Evolutionary conservation across 2,113 vertebrate species (phyloP).

Genomic region (Opisthocomus hoazin): DNA sequence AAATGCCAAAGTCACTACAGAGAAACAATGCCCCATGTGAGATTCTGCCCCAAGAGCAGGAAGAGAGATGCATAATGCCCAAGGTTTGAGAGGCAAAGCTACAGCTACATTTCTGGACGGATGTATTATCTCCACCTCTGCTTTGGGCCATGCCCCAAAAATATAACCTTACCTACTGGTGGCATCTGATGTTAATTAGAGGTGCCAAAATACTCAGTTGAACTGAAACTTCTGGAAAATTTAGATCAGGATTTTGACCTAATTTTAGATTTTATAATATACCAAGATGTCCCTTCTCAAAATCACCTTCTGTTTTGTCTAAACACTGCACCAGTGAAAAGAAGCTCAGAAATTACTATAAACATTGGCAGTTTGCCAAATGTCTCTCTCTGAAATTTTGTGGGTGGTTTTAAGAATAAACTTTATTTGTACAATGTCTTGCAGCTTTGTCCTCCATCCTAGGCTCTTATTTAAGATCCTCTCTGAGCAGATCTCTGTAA

Average conservation of each 20-base stretch:
- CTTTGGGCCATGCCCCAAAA: not conserved
- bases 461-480: not conserved
- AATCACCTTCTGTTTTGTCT: not conserved
- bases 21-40: fast-evolving
- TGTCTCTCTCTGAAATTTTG: not conserved
- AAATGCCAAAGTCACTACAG: not conserved
- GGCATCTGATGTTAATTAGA: not conserved
- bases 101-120: not conserved
- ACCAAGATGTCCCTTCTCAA: fast-evolving
- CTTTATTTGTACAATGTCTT: not conserved
- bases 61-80: not conserved
- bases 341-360: not conserved
- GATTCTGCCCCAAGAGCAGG: not conserved
- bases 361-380: not conserved
- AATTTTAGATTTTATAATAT: not conserved
- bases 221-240: not conserved
- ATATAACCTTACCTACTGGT: not conserved
- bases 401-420: not conserved
- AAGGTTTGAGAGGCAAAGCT: not conserved
- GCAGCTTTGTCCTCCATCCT: not conserved
- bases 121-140: not conserved
- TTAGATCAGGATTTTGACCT: not conserved
- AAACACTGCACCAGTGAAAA: not conserved
- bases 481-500: not conserved
- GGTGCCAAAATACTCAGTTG: not conserved